Conservation (phyloP, 2,113 vertebrate genomes). For the Cephalopholis sonnerati region DNA sequence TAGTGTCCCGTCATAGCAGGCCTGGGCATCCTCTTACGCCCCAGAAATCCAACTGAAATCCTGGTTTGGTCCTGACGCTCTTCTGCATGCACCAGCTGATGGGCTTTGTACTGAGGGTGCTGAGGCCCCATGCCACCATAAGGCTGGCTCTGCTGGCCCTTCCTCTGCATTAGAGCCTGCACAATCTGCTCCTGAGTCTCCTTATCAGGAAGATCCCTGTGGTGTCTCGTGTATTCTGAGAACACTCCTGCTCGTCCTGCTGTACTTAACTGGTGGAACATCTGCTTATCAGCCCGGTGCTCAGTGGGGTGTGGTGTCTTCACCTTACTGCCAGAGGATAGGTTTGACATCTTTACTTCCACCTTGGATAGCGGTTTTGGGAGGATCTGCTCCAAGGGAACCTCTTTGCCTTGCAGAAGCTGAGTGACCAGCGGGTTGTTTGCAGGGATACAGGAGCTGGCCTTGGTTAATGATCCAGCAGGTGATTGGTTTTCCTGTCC, state of each 20-base stretch:
- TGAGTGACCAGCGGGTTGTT: conserved; percentile 96
- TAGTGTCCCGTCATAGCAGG: conserved; percentile 98
- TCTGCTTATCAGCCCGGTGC: conserved; percentile 79
- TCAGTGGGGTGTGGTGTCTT: conserved; percentile 46
- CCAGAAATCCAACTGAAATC: conserved; percentile 88
- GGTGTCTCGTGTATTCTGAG: conserved; percentile 61
- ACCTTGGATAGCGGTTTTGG: conserved; percentile 89
- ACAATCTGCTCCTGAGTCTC: conserved; percentile 91
- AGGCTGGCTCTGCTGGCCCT: conserved; percentile 84
- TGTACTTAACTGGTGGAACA: conserved; percentile 69
- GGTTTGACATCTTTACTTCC: conserved; percentile 78
- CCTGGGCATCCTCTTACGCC: conserved; percentile 88
- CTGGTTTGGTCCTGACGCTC: conserved; percentile 83
- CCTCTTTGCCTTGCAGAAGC: conserved; percentile 94
- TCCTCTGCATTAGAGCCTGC: conserved; percentile 89
- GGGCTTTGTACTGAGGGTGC: conserved; percentile 79
- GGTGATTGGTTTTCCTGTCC: conserved; percentile 54
- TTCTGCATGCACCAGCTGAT: conserved; percentile 78
- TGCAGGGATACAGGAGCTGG: conserved; percentile 90
- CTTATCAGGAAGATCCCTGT: conserved; percentile 88
- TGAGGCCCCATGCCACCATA: conserved; percentile 67
- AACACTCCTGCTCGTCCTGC: conserved; percentile 74
- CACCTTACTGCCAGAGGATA: conserved; percentile 68
- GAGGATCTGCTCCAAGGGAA: conserved; percentile 95
- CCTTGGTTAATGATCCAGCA: conserved; percentile 72